Evolutionary conservation across 2,797 vertebrate species (phyloP), one percentile per base, ranked within the genome.

Genomic region (Phylloscopus collybita): DNA sequence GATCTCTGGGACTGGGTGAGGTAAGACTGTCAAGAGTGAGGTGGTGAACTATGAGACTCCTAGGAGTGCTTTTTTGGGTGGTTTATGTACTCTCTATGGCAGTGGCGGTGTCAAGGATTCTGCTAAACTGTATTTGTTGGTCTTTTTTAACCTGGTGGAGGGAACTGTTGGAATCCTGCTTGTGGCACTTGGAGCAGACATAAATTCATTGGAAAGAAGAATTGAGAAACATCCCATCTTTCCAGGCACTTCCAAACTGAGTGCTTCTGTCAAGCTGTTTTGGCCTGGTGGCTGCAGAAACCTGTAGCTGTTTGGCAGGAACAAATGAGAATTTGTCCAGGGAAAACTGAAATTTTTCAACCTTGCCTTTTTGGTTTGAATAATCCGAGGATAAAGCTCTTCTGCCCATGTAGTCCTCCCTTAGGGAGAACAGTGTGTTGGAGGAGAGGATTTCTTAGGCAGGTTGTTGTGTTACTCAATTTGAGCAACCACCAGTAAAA

Each of bases 51-150:
- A 11, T 59, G 32, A 74, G 75, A 61, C 19, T 57, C 23, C n/a
- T 36, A 8, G 7, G 50, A 75, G 10, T 51, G 25, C 10, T 47
- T 40, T 64, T 56, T 16, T 44, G 49, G 6, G 44, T 54, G 9
- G 7, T 32, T 44, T 86, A 16, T 16, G 17, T 53, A 23, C 5
- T 9, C 22, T 36, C 9, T 6, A 6, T 8, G 36, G 34, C 6
- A 54, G 29, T 29, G 59, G 14, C 0, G 0, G 5, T 42, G 29
- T 53, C 23, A 67, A 19, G 25, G 32, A 32, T 21, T 38, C 45
- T 60, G n/a, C 32, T 67, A 30, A 42, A 20, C n/a, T 49, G 3
- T 51, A 8, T 56, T 70, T 54, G 4, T 62, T 60, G 38, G 3
- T 86, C 10, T 57, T 8, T 22, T 60, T 64, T 65, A 56, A 64